Evolutionary conservation across 1,140 invertebrate genomes (phyloP).

Genomic region (Telenomus remus): DNA sequence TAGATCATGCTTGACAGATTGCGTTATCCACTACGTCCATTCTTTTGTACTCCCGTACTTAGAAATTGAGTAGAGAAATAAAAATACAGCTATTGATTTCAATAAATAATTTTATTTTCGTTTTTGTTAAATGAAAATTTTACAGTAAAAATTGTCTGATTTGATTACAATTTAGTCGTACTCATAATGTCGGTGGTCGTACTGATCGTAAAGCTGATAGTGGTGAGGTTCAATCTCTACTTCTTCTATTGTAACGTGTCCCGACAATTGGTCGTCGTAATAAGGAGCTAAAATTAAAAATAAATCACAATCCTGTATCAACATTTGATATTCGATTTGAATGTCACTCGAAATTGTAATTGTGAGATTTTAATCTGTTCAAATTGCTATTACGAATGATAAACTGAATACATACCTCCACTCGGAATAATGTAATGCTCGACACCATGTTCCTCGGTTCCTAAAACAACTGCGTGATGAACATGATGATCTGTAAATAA

Average conservation of each 20-base stretch:
- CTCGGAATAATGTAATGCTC: conserved; percentile 46
- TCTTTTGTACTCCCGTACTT: conserved; percentile 59
- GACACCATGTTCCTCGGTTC: conserved; percentile 15
- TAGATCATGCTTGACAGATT: conserved; percentile 68
- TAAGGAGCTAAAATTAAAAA: conserved; percentile 45
- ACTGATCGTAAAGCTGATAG: conserved; percentile 54
- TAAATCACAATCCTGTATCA: not conserved
- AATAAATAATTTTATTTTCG: conserved; percentile 35
- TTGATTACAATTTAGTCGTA: conserved; percentile 42
- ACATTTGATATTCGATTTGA: conserved; percentile 1
- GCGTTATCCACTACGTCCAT: conserved; percentile 26
- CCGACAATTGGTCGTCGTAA: conserved; percentile 32
- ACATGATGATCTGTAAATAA: conserved; percentile 30
- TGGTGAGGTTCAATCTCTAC: conserved; percentile 32
- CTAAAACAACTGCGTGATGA: conserved; percentile 21
- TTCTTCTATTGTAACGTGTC: conserved; percentile 42
- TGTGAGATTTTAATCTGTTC: too few species aligned
- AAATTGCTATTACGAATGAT: too few species aligned
- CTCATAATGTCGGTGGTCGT: conserved; percentile 55
- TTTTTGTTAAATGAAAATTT: conserved; percentile 8
- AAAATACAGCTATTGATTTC: conserved; percentile 49
- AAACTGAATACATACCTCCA: conserved; percentile 29
- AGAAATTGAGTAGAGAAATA: conserved; percentile 48
- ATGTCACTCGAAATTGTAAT: not conserved
- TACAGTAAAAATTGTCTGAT: not conserved